These are phyloP conservation scores for Muscicapa striata DNA, from an alignment of 2,797 vertebrate genomes.

Conservation along the genomic window DNA sequence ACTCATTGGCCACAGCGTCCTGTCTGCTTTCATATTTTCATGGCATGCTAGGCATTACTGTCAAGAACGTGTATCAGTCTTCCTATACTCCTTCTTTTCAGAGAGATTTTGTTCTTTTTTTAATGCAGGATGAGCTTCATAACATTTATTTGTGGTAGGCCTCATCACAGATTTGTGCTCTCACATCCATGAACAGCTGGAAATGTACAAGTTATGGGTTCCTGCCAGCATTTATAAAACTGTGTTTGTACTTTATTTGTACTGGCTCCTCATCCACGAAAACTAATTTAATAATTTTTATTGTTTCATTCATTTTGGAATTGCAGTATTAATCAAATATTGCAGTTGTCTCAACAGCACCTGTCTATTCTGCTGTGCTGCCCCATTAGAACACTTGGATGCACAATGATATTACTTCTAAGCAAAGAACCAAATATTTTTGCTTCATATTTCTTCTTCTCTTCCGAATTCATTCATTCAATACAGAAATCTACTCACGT, in stretches of 20 bases:
- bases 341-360: background rate
- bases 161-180: background rate
- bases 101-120: background rate
- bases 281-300: background rate
- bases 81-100: background rate
- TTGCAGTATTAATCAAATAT: background rate
- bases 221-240: background rate
- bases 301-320: background rate
- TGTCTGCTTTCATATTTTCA: background rate
- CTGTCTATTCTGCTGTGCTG: background rate
- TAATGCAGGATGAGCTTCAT: background rate
- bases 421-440: background rate
- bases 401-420: background rate
- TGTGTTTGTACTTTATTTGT: background rate
- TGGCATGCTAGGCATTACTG: background rate
- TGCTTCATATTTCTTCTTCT: background rate
- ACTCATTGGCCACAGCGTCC: background rate
- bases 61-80: accelerated
- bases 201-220: background rate
- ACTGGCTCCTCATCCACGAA: background rate
- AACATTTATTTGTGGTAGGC: background rate
- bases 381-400: background rate
- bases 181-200: background rate
- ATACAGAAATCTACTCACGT: background rate
- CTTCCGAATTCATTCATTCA: background rate